Evolutionary conservation across 2,888 invertebrate genomes (phyloP).

Genomic region (Biston betularia): DNA sequence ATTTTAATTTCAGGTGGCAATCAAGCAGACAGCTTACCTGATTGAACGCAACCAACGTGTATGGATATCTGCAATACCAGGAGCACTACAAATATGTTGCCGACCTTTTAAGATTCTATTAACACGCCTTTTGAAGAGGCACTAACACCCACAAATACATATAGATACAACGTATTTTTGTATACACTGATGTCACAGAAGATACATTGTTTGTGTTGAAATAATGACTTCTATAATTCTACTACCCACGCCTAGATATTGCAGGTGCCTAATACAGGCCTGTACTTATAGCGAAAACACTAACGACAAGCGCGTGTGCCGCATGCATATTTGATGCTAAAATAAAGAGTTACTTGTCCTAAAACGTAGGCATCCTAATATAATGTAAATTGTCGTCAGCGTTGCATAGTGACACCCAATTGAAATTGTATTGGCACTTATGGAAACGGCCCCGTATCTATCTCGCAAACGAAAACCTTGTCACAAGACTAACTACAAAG

Average conservation of each 20-base stretch:
- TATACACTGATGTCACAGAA: no score
- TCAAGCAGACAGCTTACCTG: no score
- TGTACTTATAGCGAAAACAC: constrained; percentile 8
- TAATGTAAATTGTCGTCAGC: constrained; percentile 1
- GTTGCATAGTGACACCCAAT: constrained; percentile 4
- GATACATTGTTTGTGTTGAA: background rate
- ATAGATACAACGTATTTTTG: no score
- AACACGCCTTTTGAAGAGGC: no score
- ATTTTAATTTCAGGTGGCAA: no score
- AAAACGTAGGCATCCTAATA: constrained; percentile 6
- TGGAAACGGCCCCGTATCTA: constrained; percentile 8
- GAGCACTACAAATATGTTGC: no score
- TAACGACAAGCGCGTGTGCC: constrained; percentile 18
- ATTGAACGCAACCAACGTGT: no score
- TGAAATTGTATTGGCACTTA: constrained; percentile 4
- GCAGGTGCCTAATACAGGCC: constrained; percentile 1
- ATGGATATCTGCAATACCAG: no score
- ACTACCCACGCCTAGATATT: constrained; percentile 3
- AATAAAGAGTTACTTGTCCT: constrained; percentile 12
- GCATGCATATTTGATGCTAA: constrained; percentile 10
- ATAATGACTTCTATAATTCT: constrained; percentile 13
- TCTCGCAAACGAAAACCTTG: background rate
- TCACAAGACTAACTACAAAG: background rate
- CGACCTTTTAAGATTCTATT: no score
- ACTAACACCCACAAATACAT: no score